Evolutionary conservation across 64 coral and sea anemone genomes (phyloP).

Genomic region (Cladopsammia gracilis): DNA sequence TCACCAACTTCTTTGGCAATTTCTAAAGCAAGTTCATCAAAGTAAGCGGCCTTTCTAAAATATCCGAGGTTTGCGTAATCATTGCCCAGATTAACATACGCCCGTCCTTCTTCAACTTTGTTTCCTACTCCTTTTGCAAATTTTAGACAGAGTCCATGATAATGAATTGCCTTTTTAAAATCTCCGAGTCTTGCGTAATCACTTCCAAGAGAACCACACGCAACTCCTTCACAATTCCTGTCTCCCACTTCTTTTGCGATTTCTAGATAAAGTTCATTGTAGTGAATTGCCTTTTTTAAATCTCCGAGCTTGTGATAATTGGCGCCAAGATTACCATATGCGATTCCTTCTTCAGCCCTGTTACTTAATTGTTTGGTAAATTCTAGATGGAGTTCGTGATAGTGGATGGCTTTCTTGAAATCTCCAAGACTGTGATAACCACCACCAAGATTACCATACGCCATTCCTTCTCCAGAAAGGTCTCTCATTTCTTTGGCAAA

Average conservation of each 20-base stretch:
- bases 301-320: too few species aligned
- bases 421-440: background rate
- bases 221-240: background rate
- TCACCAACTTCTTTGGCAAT: background rate
- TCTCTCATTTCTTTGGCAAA: background rate
- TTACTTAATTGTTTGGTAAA: too few species aligned
- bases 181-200: background rate
- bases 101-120: too few species aligned
- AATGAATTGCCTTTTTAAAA: background rate
- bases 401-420: too few species aligned
- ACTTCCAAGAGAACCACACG: background rate
- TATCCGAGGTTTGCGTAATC: background rate
- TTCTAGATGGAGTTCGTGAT: too few species aligned
- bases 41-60: background rate
- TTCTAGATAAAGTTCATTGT: background rate
- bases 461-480: background rate
- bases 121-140: background rate
- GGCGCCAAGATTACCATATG: too few species aligned
- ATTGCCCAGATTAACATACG: background rate
- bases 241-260: background rate
- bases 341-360: too few species aligned
- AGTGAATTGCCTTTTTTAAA: too few species aligned
- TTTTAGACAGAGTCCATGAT: slow-evolving; percentile 6
- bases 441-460: slow-evolving; percentile 27
- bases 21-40: background rate